Base-by-base conservation (phyloP, 2,113 vertebrate species). In the Scomber japonicus region DNA sequence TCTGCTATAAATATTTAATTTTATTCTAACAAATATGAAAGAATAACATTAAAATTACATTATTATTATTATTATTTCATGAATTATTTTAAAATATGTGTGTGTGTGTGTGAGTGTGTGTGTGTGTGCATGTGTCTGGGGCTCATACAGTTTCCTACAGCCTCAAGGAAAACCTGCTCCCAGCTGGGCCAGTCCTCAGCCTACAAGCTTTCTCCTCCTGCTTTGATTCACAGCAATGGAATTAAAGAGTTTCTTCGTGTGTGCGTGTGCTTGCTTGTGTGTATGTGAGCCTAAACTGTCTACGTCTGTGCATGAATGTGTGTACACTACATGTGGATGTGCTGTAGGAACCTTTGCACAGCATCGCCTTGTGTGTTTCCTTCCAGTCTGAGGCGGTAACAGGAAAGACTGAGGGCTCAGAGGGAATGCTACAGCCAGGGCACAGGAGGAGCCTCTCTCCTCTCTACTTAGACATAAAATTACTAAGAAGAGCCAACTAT, bases 351-450 rank as follows among this genome's bases (percentile, higher is more conserved):
- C 31, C 21, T 77, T 19, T 45, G 71, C 14, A 40, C 59, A 16
- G 27, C 46, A 19, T 53, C 59, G 49, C 24, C 21, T 74, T 46
- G n/a, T 61, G 21, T 53, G 17, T 73, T 81, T 85, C 53, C 63
- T 84, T 62, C 53, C 27, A 55, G 56, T 66, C 69, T 73, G 79
- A 75, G 62, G 50, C 16, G 35, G 19, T 68, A 15, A 74, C 30
- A 71, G 70, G 40, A 66, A 79, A 84, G 65, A 45, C 77, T 60
- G 51, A 40, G 59, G 67, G 67, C 85, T 85, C 80, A 46, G n/a
- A 85, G 85, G 86, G 78, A 88, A 91, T 56, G 57, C 78, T 63
- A 79, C 45, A 81, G 83, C 75, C 66, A 21, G 82, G 75, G 67
- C 86, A 82, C 44, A 54, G 57, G 63, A 69, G 73, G 63, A 86